Evolutionary conservation across 2,797 vertebrate species (phyloP), one percentile per base, ranked within the genome.

Genomic region (Rhinatrema bivittatum): DNA sequence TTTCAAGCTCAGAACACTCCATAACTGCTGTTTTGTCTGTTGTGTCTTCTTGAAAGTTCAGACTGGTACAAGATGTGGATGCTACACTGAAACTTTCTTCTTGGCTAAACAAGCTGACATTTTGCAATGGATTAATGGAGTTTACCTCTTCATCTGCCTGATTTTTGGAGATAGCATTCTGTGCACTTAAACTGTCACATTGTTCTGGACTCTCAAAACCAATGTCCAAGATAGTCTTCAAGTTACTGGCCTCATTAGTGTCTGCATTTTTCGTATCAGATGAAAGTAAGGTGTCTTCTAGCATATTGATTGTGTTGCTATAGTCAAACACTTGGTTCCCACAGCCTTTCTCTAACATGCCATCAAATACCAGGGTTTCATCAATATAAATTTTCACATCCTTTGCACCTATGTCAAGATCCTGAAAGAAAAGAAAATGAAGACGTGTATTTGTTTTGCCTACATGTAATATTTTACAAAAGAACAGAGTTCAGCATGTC

Each of bases 331-430:
- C 75, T 36, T 84, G 74, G 57, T 84, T 84, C 10, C 82, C 89
- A 5, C 77, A 83, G 43, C 89, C 89, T 70, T 79, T 90, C 47
- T 84, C 77, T 62, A 99, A 74, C 39, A 87, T 67, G 0, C 90
- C 91, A 28, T 93, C 86, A 54, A 94, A 97, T 36, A 92, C 72
- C 50, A 94, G 62, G 1, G 68, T 85, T 70, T 89, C 83, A 70
- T 96, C 87, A 16, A 95, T 60, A 17, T 97, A 97, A 14, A 98
- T 46, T 61, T 85, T 92, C 53, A 97, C 72, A 3, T 86, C 78
- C 29, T 78, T 88, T 9, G 82, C 94, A 35, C 92, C 89, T 6
- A 91, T 38, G 29, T 90, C 80, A 33, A 95, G 81, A 29, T 90
- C 87, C 95, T 99, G 46, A 18, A 52, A 49, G 43, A 38, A 47